Evolutionary conservation across 2,888 invertebrate species (phyloP), one percentile per base, ranked within the genome.

Genomic region (Folsomia candida): DNA sequence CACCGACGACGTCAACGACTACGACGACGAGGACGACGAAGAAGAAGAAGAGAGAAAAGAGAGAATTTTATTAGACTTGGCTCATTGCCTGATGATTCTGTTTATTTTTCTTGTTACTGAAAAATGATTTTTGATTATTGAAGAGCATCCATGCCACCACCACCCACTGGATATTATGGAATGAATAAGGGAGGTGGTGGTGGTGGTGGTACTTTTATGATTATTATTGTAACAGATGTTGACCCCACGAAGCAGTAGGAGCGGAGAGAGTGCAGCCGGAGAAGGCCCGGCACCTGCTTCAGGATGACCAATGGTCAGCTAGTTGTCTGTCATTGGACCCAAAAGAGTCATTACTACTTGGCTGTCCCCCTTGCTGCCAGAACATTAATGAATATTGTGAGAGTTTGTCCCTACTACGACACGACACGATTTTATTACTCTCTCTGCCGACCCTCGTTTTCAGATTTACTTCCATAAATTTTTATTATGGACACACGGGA

Each of bases 111-210:
- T 22, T 14, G 11, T 4, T 54, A 6, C 22, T 54, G 54, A 54
- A 54, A 54, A 54, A 54, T 54, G 54, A 54, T 54, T 54, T 37
- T 54, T 54, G 54, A 54, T 54, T 54, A 54, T 54, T 18, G 54
- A 54, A 54, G 4, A n/a, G 4, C 37, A 37, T 14, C 37, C 37
- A 22, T n/a, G 47, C 54, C 54, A 54, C 54, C n/a, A n/a, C 54
- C 54, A 54, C 54, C 54, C 54, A 54, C 54, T 54, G 18, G 4
- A 22, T 54, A 54, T 54, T 54, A 54, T 54, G 54, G 22, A 22
- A 54, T 54, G 54, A 54, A 20, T 4, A 22, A 20, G 20, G n/a
- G 54, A 54, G 6, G 54, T 14, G n/a, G n/a, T n/a, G n/a, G n/a
- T n/a, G n/a, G n/a, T n/a, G n/a, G n/a, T n/a, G n/a, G 22, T 20